phyloP scores from a whole-genome alignment of 2,888 invertebrate species.

The Lissocephala sabroskyi region DNA sequence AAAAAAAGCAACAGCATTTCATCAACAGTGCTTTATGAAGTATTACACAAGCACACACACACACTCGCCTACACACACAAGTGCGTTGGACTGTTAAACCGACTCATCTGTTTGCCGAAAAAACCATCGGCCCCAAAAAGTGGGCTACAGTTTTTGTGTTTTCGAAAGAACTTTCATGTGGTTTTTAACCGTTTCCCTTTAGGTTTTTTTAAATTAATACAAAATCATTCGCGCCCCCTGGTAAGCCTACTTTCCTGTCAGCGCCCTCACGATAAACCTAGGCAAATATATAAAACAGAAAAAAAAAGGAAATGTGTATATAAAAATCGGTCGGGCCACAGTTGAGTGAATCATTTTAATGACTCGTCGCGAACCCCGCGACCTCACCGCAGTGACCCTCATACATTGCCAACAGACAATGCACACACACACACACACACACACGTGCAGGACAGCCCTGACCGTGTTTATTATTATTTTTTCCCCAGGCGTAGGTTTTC shows the following conservation, averaged over 20 bases:
- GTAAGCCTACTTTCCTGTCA: too few relatives aligned
- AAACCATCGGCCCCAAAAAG: neutral
- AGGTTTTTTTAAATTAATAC: too few relatives aligned
- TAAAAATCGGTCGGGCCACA: constrained; percentile 30
- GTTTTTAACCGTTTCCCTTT: too few relatives aligned
- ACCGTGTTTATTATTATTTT: constrained; percentile 30
- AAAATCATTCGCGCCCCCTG: too few relatives aligned
- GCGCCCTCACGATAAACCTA: too few relatives aligned
- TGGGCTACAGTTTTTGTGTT: neutral
- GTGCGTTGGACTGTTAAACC: too few relatives aligned
- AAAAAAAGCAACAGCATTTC: too few relatives aligned
- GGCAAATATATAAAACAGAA: constrained; percentile 16
- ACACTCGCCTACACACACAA: neutral
- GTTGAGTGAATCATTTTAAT: constrained; percentile 57
- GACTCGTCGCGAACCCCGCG: constrained; percentile 24
- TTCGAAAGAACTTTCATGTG: too few relatives aligned
- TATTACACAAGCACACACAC: too few relatives aligned
- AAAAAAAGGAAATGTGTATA: constrained; percentile 12
- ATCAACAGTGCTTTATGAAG: too few relatives aligned
- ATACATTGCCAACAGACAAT: neutral
- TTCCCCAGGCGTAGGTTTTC: constrained; percentile 9
- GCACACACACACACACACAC: constrained; percentile 24
- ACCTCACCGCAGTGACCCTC: neutral
- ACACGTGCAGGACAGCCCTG: constrained; percentile 1
- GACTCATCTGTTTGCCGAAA: too few relatives aligned